A percentile compares a stretch with the other conserved stretches of the same genome.
phyloP scores from a whole-genome alignment of 1,140 invertebrate genomes.

The Pseudomyrmex sp. region DNA sequence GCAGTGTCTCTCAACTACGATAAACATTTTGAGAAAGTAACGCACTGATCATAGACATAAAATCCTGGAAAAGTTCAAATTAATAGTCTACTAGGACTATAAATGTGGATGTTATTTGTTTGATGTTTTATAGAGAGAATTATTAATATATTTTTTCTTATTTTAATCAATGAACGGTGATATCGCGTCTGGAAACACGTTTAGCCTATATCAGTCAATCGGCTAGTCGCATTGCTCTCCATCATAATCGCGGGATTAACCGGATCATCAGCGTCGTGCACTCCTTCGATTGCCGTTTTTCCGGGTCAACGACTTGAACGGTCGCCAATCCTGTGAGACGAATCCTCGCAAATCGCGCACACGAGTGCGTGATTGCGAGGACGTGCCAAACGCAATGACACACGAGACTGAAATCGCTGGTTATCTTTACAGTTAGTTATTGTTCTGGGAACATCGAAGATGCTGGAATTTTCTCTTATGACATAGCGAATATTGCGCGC shows the following conservation, averaged over 20 bases:
- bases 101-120: too few relatives aligned
- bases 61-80: not conserved
- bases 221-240: not conserved
- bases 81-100: too few relatives aligned
- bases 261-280: conserved; percentile 50
- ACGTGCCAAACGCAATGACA: conserved; percentile 56
- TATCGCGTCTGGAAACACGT: too few relatives aligned
- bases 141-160: too few relatives aligned
- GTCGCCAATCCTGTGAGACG: conserved; percentile 68
- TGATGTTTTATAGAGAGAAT: too few relatives aligned
- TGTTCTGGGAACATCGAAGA: not conserved
- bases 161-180: too few relatives aligned
- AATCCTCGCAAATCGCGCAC: conserved; percentile 51
- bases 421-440: not conserved
- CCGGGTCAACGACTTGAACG: conserved; percentile 78
- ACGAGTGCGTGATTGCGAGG: conserved; percentile 62
- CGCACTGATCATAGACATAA: not conserved
- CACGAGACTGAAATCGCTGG: conserved; percentile 43
- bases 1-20: conserved; percentile 75
- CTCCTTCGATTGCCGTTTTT: conserved; percentile 72
- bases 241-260: conserved; percentile 39
- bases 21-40: conserved; percentile 1
- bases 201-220: not conserved
- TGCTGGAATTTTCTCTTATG: conserved; percentile 22
- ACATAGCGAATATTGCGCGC: conserved; percentile 3